These are phyloP conservation scores for Paramisgurnus dabryanus DNA, from an alignment of 2,113 vertebrate species.

Conservation along the genomic window DNA sequence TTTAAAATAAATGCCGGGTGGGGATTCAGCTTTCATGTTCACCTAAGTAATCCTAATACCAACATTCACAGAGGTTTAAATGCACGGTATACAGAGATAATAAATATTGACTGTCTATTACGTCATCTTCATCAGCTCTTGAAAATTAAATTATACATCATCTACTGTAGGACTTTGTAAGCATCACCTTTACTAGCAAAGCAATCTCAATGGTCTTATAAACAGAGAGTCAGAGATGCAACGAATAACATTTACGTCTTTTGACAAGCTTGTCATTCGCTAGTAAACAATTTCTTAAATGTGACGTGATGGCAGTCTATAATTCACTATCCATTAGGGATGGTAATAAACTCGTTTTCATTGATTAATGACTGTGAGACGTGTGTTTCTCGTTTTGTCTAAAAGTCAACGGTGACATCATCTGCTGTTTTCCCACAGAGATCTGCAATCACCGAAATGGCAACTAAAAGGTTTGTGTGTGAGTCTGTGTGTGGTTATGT, in stretches of 20 bases:
- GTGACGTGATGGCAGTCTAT: conserved; percentile 62
- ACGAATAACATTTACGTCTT: conserved; percentile 65
- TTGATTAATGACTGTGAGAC: conserved; percentile 70
- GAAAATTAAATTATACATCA: not conserved
- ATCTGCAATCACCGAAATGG: conserved; percentile 50
- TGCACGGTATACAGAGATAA: not conserved
- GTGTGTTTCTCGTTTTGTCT: conserved; percentile 74
- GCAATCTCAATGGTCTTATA: not conserved
- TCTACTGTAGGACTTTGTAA: too few relatives aligned
- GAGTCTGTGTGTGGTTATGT: conserved; percentile 53
- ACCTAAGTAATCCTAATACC: not conserved
- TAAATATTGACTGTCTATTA: not conserved
- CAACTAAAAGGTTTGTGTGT: conserved; percentile 45
- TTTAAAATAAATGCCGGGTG: conserved; percentile 30
- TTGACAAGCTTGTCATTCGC: conserved; percentile 58
- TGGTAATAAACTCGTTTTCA: conserved; percentile 70
- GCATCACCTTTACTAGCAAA: not conserved
- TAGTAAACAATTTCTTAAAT: conserved; percentile 63
- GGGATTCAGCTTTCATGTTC: conserved; percentile 9
- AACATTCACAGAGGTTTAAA: conserved; percentile 20
- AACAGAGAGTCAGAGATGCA: conserved; percentile 19
- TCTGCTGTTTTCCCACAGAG: conserved; percentile 71
- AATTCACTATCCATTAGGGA: conserved; percentile 76
- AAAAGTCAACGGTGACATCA: conserved; percentile 75
- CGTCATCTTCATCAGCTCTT: not conserved